Percentiles rank a stretch among this genome's conserved stretches.
Conservation (phyloP, 1,140 invertebrate genomes). For the Babylonia areolata region DNA sequence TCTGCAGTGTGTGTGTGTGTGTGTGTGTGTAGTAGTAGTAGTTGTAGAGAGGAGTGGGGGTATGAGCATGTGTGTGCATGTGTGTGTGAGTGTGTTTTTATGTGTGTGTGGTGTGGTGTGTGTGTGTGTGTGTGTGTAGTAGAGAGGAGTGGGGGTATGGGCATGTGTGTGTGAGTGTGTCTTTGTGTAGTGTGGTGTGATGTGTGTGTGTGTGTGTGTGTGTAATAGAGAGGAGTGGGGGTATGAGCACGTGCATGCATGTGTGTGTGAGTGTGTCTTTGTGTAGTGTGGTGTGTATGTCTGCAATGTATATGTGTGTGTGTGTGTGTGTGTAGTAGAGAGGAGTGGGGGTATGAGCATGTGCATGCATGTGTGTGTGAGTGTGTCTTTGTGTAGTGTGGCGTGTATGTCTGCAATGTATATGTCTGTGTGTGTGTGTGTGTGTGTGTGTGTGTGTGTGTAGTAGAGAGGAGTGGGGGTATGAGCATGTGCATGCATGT, state of each 20-base stretch:
- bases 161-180: background rate
- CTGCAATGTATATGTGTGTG: background rate
- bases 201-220: background rate
- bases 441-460: no score
- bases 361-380: background rate
- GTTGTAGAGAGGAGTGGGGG: no score
- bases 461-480: background rate
- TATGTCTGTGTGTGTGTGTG: no score
- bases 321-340: no score
- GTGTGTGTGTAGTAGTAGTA: no score
- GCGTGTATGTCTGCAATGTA: no score
- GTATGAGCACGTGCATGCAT: background rate
- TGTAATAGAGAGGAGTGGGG: no score
- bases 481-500: background rate
- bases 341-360: background rate
- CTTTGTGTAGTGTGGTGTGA: background rate
- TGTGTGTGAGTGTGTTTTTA: no score
- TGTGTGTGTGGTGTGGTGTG: no score
- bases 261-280: background rate
- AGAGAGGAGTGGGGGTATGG: no score
- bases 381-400: background rate
- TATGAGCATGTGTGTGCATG: background rate
- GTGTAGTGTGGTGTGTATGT: background rate
- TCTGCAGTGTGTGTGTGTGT: background rate
- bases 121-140: background rate